A percentile compares a stretch with the other conserved stretches of the same genome.
Evolutionary conservation across 2,888 invertebrate species (phyloP).

Genomic region (Masnerella sp.): DNA sequence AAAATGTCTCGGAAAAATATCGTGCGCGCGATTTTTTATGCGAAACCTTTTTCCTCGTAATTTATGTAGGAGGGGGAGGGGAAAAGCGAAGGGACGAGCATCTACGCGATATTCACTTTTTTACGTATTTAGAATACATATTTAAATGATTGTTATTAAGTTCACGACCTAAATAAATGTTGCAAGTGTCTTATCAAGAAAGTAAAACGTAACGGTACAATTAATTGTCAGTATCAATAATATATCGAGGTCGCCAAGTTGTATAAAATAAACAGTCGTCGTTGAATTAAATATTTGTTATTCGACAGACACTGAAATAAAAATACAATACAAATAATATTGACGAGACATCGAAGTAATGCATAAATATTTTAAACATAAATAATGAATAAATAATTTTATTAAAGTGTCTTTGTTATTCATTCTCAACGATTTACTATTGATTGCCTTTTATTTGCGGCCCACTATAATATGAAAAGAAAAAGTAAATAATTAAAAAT

Average conservation of each 20-base stretch:
- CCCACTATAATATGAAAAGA: constrained; percentile 44
- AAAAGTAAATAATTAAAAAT: constrained; percentile 56
- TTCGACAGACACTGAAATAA: constrained; percentile 47
- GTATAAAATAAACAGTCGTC: constrained; percentile 48
- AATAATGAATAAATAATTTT: constrained; percentile 49
- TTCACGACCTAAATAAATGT: constrained; percentile 48
- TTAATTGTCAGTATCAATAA: constrained; percentile 51
- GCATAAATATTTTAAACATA: constrained; percentile 43
- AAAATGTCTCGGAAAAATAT: constrained; percentile 52
- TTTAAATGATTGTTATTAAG: constrained; percentile 31
- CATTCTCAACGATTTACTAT: constrained; percentile 37
- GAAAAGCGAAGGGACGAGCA: neutral
- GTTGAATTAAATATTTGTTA: constrained; percentile 55
- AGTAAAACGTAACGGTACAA: constrained; percentile 41
- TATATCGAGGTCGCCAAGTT: constrained; percentile 56
- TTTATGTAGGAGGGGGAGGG: constrained; percentile 17
- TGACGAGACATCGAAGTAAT: constrained; percentile 35
- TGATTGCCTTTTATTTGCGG: constrained; percentile 30
- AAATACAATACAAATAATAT: constrained; percentile 46
- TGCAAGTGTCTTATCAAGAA: constrained; percentile 32
- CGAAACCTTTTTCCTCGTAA: constrained; percentile 41
- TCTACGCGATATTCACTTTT: constrained; percentile 29
- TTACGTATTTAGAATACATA: constrained; percentile 24
- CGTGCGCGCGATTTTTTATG: constrained; percentile 48
- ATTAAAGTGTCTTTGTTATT: constrained; percentile 30